Base-by-base conservation (phyloP, 2,797 vertebrate genomes). In the Columba guinea region DNA sequence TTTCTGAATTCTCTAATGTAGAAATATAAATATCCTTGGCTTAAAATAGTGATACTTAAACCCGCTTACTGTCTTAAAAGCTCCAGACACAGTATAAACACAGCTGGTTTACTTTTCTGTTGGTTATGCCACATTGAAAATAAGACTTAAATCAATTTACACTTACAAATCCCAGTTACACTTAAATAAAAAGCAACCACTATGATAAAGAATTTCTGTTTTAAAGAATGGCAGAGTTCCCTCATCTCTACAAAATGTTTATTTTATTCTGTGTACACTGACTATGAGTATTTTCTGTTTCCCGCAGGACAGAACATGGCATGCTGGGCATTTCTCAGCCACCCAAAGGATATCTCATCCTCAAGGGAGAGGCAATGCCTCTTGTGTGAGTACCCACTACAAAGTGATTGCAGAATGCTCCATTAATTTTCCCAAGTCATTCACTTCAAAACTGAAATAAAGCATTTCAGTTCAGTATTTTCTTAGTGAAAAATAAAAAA, bases 351-450 rank as follows among this genome's bases (percentile, higher is more conserved):
- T 18, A 55, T 30, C 39, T 81, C 64, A 11, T 41, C 37, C 35
- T 59, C n/a, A 84, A 67, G 34, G n/a, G 14, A 81, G 5, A 68
- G 53, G 35, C 0, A 0, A 0, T 16, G 11, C 6, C 46, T 69
- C 16, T 67, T 55, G 41, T 63, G 18, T 70, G 30, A 83, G 52
- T 4, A 81, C n/a, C 69, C 52, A 12, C 64, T 55, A 27, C 20
- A 10, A 37, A 48, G n/a, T 32, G 23, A 55, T 10, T 59, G 35
- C 26, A 55, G 49, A 35, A 46, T 18, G 9, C 27, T 67, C 34
- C 28, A 51, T n/a, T 74, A 49, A 74, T 70, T 92, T 44, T 74
- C 23, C 7, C 5, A 74, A 18, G 20, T 32, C 2, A 62, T 34
- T 76, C 7, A 62, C 32, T 69, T 91, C 1, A 26, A 90, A 74